Conservation (phyloP, 2,113 vertebrate species). For the Tragulus kanchil region DNA sequence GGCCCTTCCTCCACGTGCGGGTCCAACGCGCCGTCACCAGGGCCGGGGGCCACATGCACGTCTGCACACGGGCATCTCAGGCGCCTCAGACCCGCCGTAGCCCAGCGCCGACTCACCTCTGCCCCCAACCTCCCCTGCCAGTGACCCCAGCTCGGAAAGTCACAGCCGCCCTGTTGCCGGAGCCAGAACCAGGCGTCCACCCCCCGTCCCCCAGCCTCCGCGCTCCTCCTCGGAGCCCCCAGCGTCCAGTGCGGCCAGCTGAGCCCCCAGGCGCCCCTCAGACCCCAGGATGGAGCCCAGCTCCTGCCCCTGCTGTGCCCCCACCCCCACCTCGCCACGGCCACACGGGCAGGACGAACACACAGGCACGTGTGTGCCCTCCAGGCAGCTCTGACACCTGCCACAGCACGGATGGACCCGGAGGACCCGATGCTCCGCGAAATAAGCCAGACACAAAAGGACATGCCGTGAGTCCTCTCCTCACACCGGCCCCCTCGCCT, state of each 20-base stretch:
- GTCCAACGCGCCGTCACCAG: neutral
- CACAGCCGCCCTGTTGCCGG: neutral
- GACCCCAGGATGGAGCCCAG: neutral
- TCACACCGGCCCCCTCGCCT: fast-evolving
- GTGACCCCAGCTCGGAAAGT: neutral
- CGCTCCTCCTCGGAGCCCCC: neutral
- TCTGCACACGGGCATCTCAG: fast-evolving
- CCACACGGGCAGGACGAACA: fast-evolving
- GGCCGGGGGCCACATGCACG: no score
- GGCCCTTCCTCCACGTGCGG: neutral
- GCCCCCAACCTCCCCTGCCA: neutral
- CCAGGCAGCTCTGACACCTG: neutral
- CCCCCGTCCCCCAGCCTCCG: neutral
- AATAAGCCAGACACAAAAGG: neutral
- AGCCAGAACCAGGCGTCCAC: neutral
- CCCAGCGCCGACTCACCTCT: neutral
- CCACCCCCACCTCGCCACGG: no score
- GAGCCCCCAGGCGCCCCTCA: neutral
- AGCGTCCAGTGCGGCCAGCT: no score
- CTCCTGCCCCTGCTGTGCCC: no score
- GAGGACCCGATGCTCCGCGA: neutral
- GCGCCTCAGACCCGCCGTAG: neutral
- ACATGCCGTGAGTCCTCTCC: neutral
- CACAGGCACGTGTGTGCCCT: no score
- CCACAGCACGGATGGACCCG: neutral